Percentiles rank a stretch among this genome's conserved stretches.
phyloP scores from a whole-genome alignment of 2,797 vertebrate genomes.

The Vultur gryphus region DNA sequence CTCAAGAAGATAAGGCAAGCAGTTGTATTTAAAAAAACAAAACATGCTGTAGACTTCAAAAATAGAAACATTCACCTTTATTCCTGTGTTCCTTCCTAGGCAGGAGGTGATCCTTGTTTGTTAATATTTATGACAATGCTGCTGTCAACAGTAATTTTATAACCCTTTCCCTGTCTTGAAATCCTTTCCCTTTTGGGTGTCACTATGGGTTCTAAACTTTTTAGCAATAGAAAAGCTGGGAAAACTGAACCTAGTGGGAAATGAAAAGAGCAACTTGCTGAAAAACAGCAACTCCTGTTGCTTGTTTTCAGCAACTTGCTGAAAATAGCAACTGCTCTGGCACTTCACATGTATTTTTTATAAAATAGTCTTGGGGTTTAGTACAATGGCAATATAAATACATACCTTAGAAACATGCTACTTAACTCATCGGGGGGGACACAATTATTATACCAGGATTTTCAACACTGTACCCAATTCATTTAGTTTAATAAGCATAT shows the following conservation, averaged over 20 bases:
- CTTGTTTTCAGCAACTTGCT: background rate
- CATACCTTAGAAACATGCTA: background rate
- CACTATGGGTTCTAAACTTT: background rate
- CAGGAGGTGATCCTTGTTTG: slow-evolving; percentile 52
- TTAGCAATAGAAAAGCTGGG: background rate
- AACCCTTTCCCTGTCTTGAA: slow-evolving; percentile 34
- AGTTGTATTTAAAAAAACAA: background rate
- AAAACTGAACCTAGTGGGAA: background rate
- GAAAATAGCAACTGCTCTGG: background rate
- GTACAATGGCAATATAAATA: background rate
- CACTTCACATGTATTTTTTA: background rate
- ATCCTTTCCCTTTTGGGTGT: slow-evolving; percentile 45
- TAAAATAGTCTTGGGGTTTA: background rate
- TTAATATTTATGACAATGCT: slow-evolving; percentile 58
- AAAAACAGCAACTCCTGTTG: background rate
- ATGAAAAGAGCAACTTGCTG: background rate
- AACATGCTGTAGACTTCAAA: background rate
- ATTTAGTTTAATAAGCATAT: background rate
- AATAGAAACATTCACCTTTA: background rate
- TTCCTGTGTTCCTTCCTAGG: background rate
- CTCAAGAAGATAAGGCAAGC: slow-evolving; percentile 2
- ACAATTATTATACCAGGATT: background rate
- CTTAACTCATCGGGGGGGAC: background rate
- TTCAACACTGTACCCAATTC: background rate
- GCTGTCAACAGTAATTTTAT: slow-evolving; percentile 64